Percentiles rank a stretch among this genome's conserved stretches.
Conservation (phyloP, 1,140 invertebrate genomes). For the Saccostrea echinata region DNA sequence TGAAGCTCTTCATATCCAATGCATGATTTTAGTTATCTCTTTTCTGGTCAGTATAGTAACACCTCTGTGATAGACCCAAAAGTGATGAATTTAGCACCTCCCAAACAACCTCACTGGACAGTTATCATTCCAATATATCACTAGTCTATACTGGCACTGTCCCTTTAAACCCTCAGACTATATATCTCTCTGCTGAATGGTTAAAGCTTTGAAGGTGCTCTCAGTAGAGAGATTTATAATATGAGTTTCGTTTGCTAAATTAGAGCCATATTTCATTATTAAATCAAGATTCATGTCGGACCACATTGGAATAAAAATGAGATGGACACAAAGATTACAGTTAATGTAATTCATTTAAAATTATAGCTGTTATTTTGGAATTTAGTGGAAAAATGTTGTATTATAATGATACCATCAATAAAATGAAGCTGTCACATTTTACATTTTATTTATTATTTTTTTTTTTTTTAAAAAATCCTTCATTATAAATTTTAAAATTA, state of each 20-base stretch:
- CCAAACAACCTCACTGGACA: not conserved
- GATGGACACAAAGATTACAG: no score
- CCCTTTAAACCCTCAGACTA: not conserved
- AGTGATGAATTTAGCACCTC: not conserved
- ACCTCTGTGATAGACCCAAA: not conserved
- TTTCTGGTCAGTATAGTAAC: not conserved
- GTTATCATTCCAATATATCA: not conserved
- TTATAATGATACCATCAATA: no score
- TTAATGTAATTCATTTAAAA: no score
- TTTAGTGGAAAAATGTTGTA: not conserved
- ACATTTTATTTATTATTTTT: no score
- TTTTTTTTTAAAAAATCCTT: no score
- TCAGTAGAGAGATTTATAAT: not conserved
- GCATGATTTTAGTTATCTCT: not conserved
- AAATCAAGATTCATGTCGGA: not conserved
- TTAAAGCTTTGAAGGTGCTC: conserved; percentile 9
- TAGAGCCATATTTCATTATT: not conserved
- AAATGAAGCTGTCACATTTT: no score
- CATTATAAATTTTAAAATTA: no score
- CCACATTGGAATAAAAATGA: no score
- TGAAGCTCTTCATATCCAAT: not conserved
- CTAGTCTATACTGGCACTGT: not conserved
- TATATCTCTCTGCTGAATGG: conserved; percentile 8
- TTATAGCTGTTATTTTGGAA: no score
- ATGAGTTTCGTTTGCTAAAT: not conserved